Conservation (phyloP, 2,797 vertebrate genomes). For the Mionectes olivaceus region DNA sequence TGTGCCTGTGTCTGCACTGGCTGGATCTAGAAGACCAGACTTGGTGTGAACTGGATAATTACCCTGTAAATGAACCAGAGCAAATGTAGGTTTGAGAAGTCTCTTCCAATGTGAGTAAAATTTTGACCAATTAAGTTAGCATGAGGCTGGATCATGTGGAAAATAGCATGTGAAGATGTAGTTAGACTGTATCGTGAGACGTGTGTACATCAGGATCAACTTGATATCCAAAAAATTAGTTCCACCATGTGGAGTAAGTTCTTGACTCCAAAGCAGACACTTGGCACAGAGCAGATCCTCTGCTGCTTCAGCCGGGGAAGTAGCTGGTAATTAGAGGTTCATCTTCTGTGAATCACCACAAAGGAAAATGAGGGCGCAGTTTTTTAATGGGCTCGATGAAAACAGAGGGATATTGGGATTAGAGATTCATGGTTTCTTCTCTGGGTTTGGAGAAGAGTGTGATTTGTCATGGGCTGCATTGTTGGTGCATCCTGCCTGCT, state of each 20-base stretch:
- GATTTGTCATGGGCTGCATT: not conserved
- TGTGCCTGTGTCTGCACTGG: not conserved
- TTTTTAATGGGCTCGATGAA: conserved; percentile 33
- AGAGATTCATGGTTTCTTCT: not conserved
- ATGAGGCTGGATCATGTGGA: not conserved
- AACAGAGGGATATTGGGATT: not conserved
- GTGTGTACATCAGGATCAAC: not conserved
- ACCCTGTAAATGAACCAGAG: conserved; percentile 14
- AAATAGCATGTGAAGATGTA: not conserved
- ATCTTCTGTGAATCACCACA: not conserved
- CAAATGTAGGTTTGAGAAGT: not conserved
- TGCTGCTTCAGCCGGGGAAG: not conserved
- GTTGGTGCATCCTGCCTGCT: not conserved
- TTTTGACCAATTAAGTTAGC: not conserved
- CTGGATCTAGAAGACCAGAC: not conserved
- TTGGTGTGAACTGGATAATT: conserved; percentile 14
- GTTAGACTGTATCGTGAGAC: not conserved
- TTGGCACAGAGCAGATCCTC: conserved; percentile 1
- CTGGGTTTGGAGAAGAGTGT: not conserved
- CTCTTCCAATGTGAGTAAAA: not conserved
- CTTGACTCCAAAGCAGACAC: not conserved
- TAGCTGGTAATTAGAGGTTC: conserved; percentile 20
- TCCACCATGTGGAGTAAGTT: not conserved
- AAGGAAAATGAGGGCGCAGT: not conserved
- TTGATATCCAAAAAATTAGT: not conserved